These are phyloP conservation scores for Campoletis sonorensis DNA, from an alignment of 1,140 invertebrate species.

Conservation along the genomic window DNA sequence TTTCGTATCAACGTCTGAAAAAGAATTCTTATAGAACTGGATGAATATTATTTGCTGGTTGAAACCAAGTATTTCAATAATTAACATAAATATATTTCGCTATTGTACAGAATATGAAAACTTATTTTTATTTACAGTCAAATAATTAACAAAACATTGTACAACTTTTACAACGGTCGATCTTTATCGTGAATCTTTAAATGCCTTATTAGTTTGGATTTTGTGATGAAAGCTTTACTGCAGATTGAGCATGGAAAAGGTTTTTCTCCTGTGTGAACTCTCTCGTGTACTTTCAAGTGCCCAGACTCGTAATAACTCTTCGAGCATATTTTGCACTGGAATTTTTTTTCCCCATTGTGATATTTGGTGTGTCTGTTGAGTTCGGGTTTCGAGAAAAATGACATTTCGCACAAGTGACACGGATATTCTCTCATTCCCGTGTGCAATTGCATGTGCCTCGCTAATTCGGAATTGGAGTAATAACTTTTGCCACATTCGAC, in stretches of 20 bases:
- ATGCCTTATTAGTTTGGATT: constrained; percentile 64
- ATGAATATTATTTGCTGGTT: no score
- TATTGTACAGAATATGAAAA: neutral
- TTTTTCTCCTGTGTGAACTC: constrained; percentile 76
- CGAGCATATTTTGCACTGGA: constrained; percentile 76
- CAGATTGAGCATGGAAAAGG: constrained; percentile 72
- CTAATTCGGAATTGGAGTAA: constrained; percentile 64
- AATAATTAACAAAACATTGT: neutral
- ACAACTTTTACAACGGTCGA: constrained; percentile 15
- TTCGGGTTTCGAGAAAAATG: constrained; percentile 65
- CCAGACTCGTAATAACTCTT: constrained; percentile 68
- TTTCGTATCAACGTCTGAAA: no score
- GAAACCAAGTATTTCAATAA: no score
- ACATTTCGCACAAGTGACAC: constrained; percentile 60
- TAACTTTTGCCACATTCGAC: constrained; percentile 61
- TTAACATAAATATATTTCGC: neutral
- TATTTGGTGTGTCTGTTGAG: constrained; percentile 65
- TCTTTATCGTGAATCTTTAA: constrained; percentile 58
- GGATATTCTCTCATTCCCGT: constrained; percentile 59
- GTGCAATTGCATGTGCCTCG: constrained; percentile 64
- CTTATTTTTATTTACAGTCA: neutral
- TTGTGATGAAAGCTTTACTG: constrained; percentile 69
- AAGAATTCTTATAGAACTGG: no score
- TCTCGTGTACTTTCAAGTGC: constrained; percentile 77
- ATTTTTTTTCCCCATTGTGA: constrained; percentile 63